Percentiles rank a stretch among this genome's conserved stretches.
Conservation (phyloP, 2,113 vertebrate species). For the Aviceda subcristata region DNA sequence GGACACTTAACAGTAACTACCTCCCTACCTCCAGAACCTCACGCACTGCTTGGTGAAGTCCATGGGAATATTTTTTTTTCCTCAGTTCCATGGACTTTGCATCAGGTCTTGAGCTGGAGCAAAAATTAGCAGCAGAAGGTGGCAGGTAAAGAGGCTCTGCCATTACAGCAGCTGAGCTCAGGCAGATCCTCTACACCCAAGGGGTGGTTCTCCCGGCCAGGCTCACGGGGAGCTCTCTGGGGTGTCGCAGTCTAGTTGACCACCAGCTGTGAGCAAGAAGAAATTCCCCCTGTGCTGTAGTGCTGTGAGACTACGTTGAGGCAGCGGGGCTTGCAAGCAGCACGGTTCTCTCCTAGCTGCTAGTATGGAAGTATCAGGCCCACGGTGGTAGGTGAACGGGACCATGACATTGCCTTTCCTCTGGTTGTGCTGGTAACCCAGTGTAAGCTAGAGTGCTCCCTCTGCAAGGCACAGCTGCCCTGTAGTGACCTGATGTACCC, state of each 20-base stretch:
- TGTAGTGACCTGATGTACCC: neutral
- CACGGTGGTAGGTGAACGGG: neutral
- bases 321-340: neutral
- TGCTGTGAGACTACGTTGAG: neutral
- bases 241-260: fast-evolving
- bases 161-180: neutral
- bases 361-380: neutral
- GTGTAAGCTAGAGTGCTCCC: neutral
- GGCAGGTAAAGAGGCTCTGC: neutral
- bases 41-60: neutral
- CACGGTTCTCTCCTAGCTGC: neutral
- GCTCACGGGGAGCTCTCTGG: neutral
- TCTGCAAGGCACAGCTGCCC: neutral
- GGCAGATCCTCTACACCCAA: neutral
- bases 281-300: neutral
- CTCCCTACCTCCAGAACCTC: neutral
- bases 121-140: neutral
- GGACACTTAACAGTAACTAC: neutral
- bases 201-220: fast-evolving
- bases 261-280: neutral
- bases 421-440: neutral
- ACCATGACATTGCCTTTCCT: neutral
- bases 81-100: neutral
- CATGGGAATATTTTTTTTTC: neutral
- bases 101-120: neutral